These are phyloP conservation scores for Anas acuta DNA, from an alignment of 2,797 vertebrate genomes.

Conservation along the genomic window DNA sequence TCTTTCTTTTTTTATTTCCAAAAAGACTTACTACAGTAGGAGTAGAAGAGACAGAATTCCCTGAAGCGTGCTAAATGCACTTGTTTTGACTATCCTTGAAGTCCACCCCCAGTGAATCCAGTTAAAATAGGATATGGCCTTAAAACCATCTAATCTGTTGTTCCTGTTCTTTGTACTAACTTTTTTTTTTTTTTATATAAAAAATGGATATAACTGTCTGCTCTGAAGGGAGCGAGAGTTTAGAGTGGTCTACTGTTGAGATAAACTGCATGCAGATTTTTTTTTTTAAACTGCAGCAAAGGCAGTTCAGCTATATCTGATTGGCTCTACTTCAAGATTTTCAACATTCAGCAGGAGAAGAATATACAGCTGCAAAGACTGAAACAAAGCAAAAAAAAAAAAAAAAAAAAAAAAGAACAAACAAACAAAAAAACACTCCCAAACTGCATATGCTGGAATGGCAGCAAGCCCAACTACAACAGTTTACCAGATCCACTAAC, in stretches of 20 bases:
- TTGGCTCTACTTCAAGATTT: constrained; percentile 62
- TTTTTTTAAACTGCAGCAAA: constrained; percentile 33
- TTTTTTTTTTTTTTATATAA: not conserved
- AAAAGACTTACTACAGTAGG: not conserved
- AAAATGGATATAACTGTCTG: constrained; percentile 29
- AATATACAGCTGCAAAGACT: constrained; percentile 40
- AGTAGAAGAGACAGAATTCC: not conserved
- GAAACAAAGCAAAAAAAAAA: constrained; percentile 12
- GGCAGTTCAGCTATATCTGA: constrained; percentile 62
- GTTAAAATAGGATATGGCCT: not conserved
- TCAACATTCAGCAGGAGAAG: constrained; percentile 5
- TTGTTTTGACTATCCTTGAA: not conserved
- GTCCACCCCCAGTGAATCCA: not conserved
- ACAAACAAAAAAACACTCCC: constrained; percentile 2
- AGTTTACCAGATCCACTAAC: not conserved
- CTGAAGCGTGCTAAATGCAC: not conserved
- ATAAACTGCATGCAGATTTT: constrained; percentile 49
- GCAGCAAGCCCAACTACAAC: not conserved
- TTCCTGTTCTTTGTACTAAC: constrained; percentile 8
- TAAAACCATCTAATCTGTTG: not conserved
- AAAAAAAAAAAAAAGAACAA: not conserved
- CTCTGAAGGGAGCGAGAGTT: constrained; percentile 20
- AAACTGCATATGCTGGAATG: constrained; percentile 12
- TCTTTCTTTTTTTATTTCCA: not conserved
- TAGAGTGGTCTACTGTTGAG: constrained; percentile 51